Evolutionary conservation across 2,888 invertebrate genomes (phyloP).

Genomic region (Odontomyia ornata): DNA sequence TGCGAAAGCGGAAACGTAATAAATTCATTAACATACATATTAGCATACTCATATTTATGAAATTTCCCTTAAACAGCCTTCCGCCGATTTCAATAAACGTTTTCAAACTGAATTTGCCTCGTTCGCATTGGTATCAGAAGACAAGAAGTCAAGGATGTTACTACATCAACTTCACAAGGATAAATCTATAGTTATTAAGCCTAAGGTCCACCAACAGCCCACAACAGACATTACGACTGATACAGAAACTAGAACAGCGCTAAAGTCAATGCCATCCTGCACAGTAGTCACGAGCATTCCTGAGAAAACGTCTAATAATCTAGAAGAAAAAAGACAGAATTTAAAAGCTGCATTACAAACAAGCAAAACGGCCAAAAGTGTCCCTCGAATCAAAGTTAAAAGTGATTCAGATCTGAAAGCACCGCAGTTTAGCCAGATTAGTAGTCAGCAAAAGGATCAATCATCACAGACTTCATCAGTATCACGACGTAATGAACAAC

Average conservation of each 20-base stretch:
- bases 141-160: too few species aligned
- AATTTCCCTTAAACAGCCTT: too few species aligned
- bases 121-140: too few species aligned
- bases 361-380: constrained; percentile 33
- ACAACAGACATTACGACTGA: not conserved
- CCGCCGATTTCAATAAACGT: too few species aligned
- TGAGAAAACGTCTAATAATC: constrained; percentile 15
- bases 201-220: not conserved
- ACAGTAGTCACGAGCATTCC: not conserved
- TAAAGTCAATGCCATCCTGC: not conserved
- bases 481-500: too few species aligned
- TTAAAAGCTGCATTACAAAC: constrained; percentile 58
- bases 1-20: not conserved
- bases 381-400: constrained; percentile 1
- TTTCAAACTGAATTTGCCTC: too few species aligned
- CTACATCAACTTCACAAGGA: too few species aligned
- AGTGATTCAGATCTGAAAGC: not conserved
- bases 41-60: too few species aligned
- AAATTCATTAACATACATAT: too few species aligned
- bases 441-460: not conserved
- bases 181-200: not conserved
- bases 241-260: not conserved
- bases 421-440: not conserved
- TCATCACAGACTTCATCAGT: too few species aligned
- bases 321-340: constrained; percentile 57